These are phyloP conservation scores for Drosophila paramelanica DNA, from an alignment of 2,888 invertebrate species.

Conservation along the genomic window DNA sequence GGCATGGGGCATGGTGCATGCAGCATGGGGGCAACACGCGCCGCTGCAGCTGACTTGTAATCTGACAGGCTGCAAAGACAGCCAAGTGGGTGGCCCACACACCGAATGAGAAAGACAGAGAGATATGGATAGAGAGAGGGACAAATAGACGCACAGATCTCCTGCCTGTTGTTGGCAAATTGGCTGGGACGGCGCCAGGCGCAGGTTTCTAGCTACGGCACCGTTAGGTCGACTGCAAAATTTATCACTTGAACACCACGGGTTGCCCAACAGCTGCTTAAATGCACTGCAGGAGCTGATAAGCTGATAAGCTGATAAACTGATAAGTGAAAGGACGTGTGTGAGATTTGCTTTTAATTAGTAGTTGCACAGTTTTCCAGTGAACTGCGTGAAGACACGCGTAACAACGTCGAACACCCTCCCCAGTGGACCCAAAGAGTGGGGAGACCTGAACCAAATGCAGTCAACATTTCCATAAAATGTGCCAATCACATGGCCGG, in stretches of 20 bases:
- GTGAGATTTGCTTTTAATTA: conserved; percentile 70
- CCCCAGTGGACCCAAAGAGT: not conserved
- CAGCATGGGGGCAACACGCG: conserved; percentile 65
- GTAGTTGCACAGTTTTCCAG: conserved; percentile 52
- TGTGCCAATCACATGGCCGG: conserved; percentile 73
- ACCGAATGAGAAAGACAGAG: conserved; percentile 12
- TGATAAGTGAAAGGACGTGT: conserved; percentile 1
- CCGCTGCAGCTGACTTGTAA: conserved; percentile 75
- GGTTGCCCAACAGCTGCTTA: conserved; percentile 46
- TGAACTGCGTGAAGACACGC: conserved; percentile 65
- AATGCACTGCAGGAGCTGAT: conserved; percentile 55
- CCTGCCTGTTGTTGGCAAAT: conserved; percentile 69
- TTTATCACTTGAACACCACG: conserved; percentile 67
- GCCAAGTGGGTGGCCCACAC: conserved; percentile 55
- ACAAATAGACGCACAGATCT: conserved; percentile 11
- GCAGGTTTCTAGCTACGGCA: not conserved
- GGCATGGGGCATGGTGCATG: conserved; percentile 24
- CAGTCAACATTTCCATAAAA: conserved; percentile 76
- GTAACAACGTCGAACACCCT: conserved; percentile 32
- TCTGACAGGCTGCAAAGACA: conserved; percentile 59
- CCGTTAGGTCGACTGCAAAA: conserved; percentile 55
- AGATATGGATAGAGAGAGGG: conserved; percentile 2
- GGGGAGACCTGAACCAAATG: conserved; percentile 33
- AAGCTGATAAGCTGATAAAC: conserved; percentile 23
- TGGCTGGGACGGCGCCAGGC: conserved; percentile 73